Conservation (phyloP, 2,888 invertebrate genomes). For the Pseudeuparius sepicola region DNA sequence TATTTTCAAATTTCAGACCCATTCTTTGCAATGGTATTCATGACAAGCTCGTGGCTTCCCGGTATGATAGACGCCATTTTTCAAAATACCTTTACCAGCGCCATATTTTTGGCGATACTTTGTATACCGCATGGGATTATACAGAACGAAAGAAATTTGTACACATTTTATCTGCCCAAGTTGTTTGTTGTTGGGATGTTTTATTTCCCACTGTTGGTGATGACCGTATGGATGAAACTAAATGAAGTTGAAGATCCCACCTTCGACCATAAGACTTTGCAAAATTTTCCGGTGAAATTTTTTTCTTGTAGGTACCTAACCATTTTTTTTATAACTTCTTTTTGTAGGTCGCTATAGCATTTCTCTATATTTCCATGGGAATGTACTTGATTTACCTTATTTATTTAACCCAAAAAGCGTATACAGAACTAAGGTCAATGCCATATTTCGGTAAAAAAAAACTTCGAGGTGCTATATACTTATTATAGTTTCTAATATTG, state of each 20-base stretch:
- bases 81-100: slow-evolving; percentile 82
- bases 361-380: slow-evolving; percentile 78
- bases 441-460: slow-evolving; percentile 84
- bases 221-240: slow-evolving; percentile 85
- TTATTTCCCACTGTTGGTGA: slow-evolving; percentile 76
- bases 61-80: slow-evolving; percentile 86
- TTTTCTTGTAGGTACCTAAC: background rate
- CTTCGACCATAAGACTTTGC: slow-evolving; percentile 80
- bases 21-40: slow-evolving; percentile 81
- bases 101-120: slow-evolving; percentile 86
- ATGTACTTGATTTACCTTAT: slow-evolving; percentile 79
- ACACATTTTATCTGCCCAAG: slow-evolving; percentile 87
- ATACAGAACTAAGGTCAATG: slow-evolving; percentile 91
- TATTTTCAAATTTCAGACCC: slow-evolving; percentile 82
- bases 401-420: slow-evolving; percentile 77
- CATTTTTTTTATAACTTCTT: slow-evolving; percentile 3
- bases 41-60: slow-evolving; percentile 81
- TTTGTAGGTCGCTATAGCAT: slow-evolving; percentile 77
- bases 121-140: slow-evolving; percentile 91
- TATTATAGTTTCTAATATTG: no score
- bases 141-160: slow-evolving; percentile 47
- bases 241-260: slow-evolving; percentile 86
- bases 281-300: slow-evolving; percentile 63
- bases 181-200: slow-evolving; percentile 74
- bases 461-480: slow-evolving; percentile 1